These are phyloP conservation scores for Halictus quadricinctus DNA, from an alignment of 2,888 invertebrate genomes.

Conservation along the genomic window DNA sequence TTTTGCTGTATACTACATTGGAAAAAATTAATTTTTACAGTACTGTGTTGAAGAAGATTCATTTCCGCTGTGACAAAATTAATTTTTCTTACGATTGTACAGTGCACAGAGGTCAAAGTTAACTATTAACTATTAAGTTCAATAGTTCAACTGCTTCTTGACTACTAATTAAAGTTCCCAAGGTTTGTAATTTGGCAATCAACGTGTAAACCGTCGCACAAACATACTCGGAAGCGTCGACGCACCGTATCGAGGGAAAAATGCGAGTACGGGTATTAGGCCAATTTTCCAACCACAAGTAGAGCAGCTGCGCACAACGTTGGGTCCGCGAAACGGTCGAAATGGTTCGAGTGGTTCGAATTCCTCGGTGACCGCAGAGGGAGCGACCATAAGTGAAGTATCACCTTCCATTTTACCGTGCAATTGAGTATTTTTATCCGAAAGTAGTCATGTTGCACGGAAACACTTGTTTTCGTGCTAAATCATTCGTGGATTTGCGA, in stretches of 20 bases:
- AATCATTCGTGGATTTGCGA: not conserved
- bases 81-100: not conserved
- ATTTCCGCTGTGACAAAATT: not conserved
- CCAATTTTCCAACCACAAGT: constrained; percentile 14
- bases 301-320: not conserved
- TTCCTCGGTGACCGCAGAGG: constrained; percentile 9
- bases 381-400: not conserved
- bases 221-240: not conserved
- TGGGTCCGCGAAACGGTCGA: not conserved
- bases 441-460: not conserved
- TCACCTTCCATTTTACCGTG: constrained; percentile 2
- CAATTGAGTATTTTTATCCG: not conserved
- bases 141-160: not conserved
- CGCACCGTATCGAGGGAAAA: not conserved
- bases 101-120: not conserved
- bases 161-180: not conserved
- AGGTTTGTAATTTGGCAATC: not conserved
- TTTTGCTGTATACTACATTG: not conserved
- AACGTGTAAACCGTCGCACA: not conserved
- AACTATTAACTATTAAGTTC: too few species aligned
- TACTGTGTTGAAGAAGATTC: not conserved
- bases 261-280: not conserved
- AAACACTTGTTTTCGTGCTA: not conserved
- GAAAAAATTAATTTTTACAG: not conserved
- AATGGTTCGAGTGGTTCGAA: not conserved